A percentile compares a stretch with the other conserved stretches of the same genome.
These are phyloP conservation scores for Clarias laeviceps DNA, from an alignment of 2,797 vertebrate genomes.

Conservation along the genomic window DNA sequence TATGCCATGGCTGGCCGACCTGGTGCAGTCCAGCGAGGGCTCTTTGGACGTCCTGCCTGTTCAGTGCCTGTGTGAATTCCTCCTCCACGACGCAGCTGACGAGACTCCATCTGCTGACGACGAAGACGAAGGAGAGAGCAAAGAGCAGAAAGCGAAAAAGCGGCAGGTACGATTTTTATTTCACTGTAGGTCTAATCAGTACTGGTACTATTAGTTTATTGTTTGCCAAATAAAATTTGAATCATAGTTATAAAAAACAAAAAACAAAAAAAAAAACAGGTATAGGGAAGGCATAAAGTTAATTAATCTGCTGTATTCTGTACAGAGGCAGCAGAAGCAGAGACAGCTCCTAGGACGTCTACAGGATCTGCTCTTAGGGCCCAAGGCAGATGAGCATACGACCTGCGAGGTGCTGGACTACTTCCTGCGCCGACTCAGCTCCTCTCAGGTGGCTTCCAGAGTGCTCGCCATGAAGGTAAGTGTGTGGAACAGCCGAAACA, in stretches of 20 bases:
- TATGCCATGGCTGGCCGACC: slow-evolving; percentile 97
- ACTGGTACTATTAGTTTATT: not conserved
- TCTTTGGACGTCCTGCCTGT: slow-evolving; percentile 96
- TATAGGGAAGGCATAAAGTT: too few species aligned
- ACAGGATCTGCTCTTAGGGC: slow-evolving; percentile 92
- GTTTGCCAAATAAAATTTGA: not conserved
- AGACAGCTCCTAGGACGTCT: slow-evolving; percentile 91
- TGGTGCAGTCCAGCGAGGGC: slow-evolving; percentile 96
- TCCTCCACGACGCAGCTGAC: slow-evolving; percentile 93
- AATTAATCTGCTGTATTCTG: not conserved
- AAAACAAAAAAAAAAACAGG: too few species aligned
- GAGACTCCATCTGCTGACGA: slow-evolving; percentile 83
- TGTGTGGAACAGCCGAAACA: too few species aligned
- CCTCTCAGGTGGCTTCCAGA: slow-evolving; percentile 93
- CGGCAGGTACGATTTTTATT: slow-evolving; percentile 72
- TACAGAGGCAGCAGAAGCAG: slow-evolving; percentile 94
- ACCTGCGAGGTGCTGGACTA: slow-evolving; percentile 97
- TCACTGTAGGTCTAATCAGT: not conserved
- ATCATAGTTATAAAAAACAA: too few species aligned
- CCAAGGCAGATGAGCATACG: slow-evolving; percentile 95
- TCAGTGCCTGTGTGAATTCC: slow-evolving; percentile 96
- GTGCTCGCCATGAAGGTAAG: slow-evolving; percentile 95
- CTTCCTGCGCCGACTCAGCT: slow-evolving; percentile 93
- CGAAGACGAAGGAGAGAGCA: slow-evolving; percentile 93
- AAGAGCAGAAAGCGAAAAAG: slow-evolving; percentile 92